Conservation (phyloP, 2,888 invertebrate species). For the Portevinia maculata region DNA sequence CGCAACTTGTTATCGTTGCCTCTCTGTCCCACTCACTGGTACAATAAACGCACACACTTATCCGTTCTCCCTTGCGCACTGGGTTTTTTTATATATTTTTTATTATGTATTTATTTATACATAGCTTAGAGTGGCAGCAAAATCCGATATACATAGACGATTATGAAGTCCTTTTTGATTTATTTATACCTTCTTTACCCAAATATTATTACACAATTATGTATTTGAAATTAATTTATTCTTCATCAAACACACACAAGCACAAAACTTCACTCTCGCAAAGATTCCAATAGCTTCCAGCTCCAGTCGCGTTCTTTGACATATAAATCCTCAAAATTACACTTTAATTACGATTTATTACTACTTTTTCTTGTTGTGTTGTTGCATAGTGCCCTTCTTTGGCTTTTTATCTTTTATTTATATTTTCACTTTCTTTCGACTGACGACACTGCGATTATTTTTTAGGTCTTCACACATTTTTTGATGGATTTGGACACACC, state of each 20-base stretch:
- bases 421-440: constrained; percentile 63
- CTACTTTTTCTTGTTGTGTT: constrained; percentile 42
- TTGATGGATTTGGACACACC: constrained; percentile 26
- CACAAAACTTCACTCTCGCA: constrained; percentile 35
- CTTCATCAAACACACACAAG: constrained; percentile 20
- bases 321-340: constrained; percentile 64
- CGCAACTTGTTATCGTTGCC: constrained; percentile 68
- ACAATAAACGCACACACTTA: constrained; percentile 43
- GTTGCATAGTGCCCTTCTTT: constrained; percentile 17
- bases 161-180: too few species aligned
- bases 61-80: constrained; percentile 69
- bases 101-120: constrained; percentile 10
- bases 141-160: too few species aligned
- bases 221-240: constrained; percentile 33
- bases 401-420: constrained; percentile 37
- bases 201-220: constrained; percentile 60
- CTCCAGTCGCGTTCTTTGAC: constrained; percentile 47
- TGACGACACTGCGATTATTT: constrained; percentile 14
- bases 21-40: constrained; percentile 59
- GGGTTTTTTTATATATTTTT: constrained; percentile 12
- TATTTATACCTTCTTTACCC: too few species aligned
- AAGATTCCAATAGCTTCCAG: neutral
- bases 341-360: constrained; percentile 59
- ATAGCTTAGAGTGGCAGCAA: too few species aligned
- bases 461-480: constrained; percentile 2